Base-by-base conservation (phyloP, 2,888 invertebrate genomes). In the Aphodius sticticus region DNA sequence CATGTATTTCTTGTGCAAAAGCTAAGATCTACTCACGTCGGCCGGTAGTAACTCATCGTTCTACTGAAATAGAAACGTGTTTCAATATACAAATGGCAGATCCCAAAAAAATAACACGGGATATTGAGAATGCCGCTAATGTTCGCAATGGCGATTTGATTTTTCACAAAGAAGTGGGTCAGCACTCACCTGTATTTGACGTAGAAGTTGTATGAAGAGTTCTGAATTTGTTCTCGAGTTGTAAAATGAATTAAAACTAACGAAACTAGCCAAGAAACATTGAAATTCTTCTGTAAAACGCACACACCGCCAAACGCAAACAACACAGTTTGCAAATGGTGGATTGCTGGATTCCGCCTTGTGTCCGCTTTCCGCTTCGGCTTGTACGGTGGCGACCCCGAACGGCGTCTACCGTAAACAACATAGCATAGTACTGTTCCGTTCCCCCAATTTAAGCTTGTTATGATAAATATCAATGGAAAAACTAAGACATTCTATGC, bases 41-140 rank as follows among this genome's bases (percentile, higher is more conserved):
- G 87, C 79, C 84, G 85, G 86, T 87, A 87, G 86, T 87, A 87
- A 84, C 87, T 87, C 87, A 87, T 87, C 69, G 83, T 78, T 78
- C 69, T 81, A 85, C 87, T 87, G 86, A 84, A 87, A 87, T 84
- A 83, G 82, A 86, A 86, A 86, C 26, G 69, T 78, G 76, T 69
- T 78, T 80, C 76, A 80, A 78, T 80, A 80, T 76, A 15, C 6
- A 35, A 70, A 14, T 36, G 74, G 15, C 6, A 36, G 35, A n/a
- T 35, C 35, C 36, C 35, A 74, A 70, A 16, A 16, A 71, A 14
- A 71, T 15, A 70, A 71, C 71, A 16, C n/a, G 36, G 69, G 26
- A 69, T 53, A 53, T 38, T 38, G 14, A 26, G 15, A 69, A 14
- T 16, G 76, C 16, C 35, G 53, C 69, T 15, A 16, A 69, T n/a